These are phyloP conservation scores for Apostichopus parvimensis DNA, from an alignment of 35 echinoderm and acorn worm genomes.

Conservation along the genomic window DNA sequence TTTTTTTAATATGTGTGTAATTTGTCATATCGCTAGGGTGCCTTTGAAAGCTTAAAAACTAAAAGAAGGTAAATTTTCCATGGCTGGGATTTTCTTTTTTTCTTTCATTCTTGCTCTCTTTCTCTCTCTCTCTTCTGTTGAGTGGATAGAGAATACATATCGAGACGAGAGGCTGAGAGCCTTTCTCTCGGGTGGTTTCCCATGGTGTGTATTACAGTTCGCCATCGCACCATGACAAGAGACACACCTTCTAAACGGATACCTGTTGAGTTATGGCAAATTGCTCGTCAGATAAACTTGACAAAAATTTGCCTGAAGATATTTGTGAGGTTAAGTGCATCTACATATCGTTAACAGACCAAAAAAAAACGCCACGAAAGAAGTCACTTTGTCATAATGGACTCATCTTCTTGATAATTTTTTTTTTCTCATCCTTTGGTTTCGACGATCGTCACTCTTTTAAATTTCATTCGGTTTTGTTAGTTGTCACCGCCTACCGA, in stretches of 20 bases:
- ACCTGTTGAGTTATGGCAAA: conserved; percentile 49
- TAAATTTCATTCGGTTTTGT: conserved; percentile 17
- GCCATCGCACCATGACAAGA: conserved; percentile 18
- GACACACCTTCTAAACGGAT: conserved; percentile 17
- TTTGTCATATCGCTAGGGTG: conserved; percentile 41
- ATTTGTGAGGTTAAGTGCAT: conserved; percentile 44
- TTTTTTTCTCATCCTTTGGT: not conserved
- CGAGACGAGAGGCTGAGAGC: conserved; percentile 2
- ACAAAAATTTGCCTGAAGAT: conserved; percentile 17
- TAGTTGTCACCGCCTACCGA: not conserved
- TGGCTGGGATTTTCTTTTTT: not conserved
- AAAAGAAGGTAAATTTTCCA: not conserved
- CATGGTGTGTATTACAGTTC: conserved; percentile 22
- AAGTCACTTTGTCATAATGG: conserved; percentile 10
- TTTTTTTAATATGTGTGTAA: conserved; percentile 15
- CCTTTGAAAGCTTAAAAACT: conserved; percentile 13
- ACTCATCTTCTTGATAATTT: conserved; percentile 5
- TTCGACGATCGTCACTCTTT: not conserved
- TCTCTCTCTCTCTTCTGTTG: not conserved
- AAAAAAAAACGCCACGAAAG: not conserved
- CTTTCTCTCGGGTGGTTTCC: conserved; percentile 13
- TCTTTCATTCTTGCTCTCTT: not conserved
- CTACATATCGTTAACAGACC: conserved; percentile 20
- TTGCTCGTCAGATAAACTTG: conserved; percentile 23
- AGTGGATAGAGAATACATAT: not conserved